Evolutionary conservation across 2,888 invertebrate genomes (phyloP), one percentile per base, ranked within the genome.

Genomic region (Drosophila borborema): DNA sequence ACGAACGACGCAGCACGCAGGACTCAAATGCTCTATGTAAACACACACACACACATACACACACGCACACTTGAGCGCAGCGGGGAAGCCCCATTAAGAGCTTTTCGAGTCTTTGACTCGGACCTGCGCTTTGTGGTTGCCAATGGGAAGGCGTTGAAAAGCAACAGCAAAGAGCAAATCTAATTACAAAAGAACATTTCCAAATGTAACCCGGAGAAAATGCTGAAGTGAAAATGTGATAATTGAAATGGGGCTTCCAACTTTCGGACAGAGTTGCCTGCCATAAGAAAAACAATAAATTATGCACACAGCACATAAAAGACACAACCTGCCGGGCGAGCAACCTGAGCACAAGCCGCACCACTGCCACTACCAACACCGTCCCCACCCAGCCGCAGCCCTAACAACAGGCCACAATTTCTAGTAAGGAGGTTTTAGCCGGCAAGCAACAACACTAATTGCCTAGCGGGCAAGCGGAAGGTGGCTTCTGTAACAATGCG

Each of bases 231-330:
- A 72, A 80, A 77, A 68, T 80, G 81, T 78, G 81, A 89, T 79
- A 84, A 84, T 89, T 89, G 89, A 80, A 85, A 85, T 55, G 63
- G 74, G 89, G 85, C 88, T 87, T 89, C 88, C 40, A 64, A 60
- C 58, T 61, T 51, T 34, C 61, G 72, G 80, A 77, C 71, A 72
- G 66, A 59, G 64, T 38, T 56, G 36, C 12, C 51, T 49, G 58
- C 55, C 72, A 70, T 62, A 64, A 74, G 80, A 67, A 72, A 72
- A 86, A 83, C 86, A 86, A 86, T 86, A 86, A 86, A 86, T 86
- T 86, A 86, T 86, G 80, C 72, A 77, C 88, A 86, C 86, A 80
- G 68, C 80, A 83, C 86, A 86, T 56, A 80, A 77, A 88, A 88
- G 83, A 88, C 87, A 86, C 85, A 72, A 84, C 79, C 80, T 80